Evolutionary conservation across 2,888 invertebrate genomes (phyloP).

Genomic region (Tholera decimalis): DNA sequence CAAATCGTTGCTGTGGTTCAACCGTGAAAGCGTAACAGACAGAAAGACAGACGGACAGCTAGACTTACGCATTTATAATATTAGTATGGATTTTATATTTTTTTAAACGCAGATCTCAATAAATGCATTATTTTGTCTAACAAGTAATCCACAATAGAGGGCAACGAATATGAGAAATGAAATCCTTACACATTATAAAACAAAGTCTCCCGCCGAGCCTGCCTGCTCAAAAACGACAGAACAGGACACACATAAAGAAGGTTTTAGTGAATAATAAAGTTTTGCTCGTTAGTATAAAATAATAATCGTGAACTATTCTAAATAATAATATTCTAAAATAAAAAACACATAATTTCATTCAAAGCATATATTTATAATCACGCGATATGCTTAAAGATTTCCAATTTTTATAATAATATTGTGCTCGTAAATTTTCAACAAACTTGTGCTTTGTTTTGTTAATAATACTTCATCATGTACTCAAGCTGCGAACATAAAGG

Average conservation of each 20-base stretch:
- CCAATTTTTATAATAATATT: constrained; percentile 60
- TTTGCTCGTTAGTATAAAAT: too few species aligned
- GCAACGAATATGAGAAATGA: neutral
- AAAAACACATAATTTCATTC: constrained; percentile 32
- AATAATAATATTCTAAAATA: constrained; percentile 14
- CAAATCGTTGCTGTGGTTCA: too few species aligned
- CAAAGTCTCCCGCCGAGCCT: too few species aligned
- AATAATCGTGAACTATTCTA: constrained; percentile 21
- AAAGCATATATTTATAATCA: constrained; percentile 67
- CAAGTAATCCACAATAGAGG: neutral
- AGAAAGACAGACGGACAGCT: too few species aligned
- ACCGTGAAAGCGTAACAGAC: too few species aligned
- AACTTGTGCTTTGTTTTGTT: constrained; percentile 56
- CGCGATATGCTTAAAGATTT: constrained; percentile 66
- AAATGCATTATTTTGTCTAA: neutral
- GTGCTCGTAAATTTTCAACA: constrained; percentile 61
- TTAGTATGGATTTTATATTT: neutral
- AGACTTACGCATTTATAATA: neutral
- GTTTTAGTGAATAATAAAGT: too few species aligned
- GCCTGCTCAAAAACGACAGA: too few species aligned
- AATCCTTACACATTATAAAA: too few species aligned
- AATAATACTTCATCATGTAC: constrained; percentile 46
- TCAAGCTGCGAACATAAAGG: constrained; percentile 57
- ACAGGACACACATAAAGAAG: too few species aligned
- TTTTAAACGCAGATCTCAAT: neutral